These are phyloP conservation scores for Eidolon helvum DNA, from an alignment of 2,113 vertebrate species.

Conservation along the genomic window DNA sequence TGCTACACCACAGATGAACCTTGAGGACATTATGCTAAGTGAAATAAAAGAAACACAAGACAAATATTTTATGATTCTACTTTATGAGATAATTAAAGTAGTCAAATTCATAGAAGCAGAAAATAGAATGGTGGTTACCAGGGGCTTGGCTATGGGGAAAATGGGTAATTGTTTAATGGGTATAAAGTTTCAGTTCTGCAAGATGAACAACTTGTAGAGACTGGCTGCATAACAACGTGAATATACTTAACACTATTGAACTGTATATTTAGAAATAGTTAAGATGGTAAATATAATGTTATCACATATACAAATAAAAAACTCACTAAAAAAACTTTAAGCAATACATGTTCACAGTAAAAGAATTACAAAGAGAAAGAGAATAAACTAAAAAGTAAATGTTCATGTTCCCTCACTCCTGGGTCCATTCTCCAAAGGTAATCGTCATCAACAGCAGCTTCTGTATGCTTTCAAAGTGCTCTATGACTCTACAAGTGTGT, in stretches of 20 bases:
- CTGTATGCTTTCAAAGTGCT: neutral
- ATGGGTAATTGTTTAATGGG: neutral
- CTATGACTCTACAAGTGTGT: neutral
- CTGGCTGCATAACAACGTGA: neutral
- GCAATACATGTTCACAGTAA: neutral
- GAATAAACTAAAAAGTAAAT: neutral
- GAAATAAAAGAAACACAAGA: neutral
- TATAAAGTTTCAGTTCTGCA: neutral
- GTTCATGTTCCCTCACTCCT: neutral
- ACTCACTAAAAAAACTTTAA: neutral
- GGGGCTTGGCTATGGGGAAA: neutral
- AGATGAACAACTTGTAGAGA: neutral
- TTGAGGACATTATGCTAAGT: neutral
- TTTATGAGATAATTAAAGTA: neutral
- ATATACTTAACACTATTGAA: neutral
- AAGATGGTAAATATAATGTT: neutral
- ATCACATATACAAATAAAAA: neutral
- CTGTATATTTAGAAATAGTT: neutral
- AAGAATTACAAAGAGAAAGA: neutral
- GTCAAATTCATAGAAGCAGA: neutral
- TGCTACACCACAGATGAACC: neutral
- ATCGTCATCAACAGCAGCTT: neutral
- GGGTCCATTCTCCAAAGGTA: neutral
- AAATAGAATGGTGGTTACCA: neutral
- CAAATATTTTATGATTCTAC: neutral